A percentile compares a stretch with the other conserved stretches of the same genome.
These are phyloP conservation scores for Atrina japonica DNA, from an alignment of 2,888 invertebrate genomes.

Conservation along the genomic window DNA sequence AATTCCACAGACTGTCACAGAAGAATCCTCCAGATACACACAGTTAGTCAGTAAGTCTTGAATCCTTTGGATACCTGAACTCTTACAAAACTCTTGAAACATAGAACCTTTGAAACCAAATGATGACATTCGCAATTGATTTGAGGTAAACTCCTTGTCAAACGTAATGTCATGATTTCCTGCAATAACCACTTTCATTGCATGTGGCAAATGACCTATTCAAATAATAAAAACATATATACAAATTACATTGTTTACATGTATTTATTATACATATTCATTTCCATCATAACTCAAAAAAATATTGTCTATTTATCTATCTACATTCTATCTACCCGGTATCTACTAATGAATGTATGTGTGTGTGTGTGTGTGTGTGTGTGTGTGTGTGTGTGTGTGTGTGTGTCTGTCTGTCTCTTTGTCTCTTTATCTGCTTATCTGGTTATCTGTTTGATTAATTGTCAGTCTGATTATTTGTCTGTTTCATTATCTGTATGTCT, in stretches of 20 bases:
- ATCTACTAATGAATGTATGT: no score
- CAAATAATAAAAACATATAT: not conserved
- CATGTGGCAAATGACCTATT: slow-evolving; percentile 86
- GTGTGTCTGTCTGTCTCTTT: no score
- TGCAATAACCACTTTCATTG: slow-evolving; percentile 90
- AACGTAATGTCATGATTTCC: slow-evolving; percentile 93
- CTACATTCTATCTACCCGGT: no score
- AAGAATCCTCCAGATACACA: slow-evolving; percentile 88
- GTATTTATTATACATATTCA: no score
- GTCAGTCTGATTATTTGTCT: no score
- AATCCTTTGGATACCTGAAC: slow-evolving; percentile 44
- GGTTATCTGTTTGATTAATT: no score
- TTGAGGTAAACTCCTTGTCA: slow-evolving; percentile 82
- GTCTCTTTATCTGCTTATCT: no score
- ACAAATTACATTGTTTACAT: not conserved
- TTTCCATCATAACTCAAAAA: no score
- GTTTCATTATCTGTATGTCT: no score
- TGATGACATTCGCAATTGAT: not conserved
- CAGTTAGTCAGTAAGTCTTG: slow-evolving; percentile 87
- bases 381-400: no score
- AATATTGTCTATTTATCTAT: no score
- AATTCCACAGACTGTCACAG: slow-evolving; percentile 86
- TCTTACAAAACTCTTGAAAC: slow-evolving; percentile 51
- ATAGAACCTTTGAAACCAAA: slow-evolving; percentile 13
- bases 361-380: no score